Percentiles rank a stretch among this genome's conserved stretches.
These are phyloP conservation scores for Tympanuchus pallidicinctus DNA, from an alignment of 2,113 vertebrate species.

Conservation along the genomic window DNA sequence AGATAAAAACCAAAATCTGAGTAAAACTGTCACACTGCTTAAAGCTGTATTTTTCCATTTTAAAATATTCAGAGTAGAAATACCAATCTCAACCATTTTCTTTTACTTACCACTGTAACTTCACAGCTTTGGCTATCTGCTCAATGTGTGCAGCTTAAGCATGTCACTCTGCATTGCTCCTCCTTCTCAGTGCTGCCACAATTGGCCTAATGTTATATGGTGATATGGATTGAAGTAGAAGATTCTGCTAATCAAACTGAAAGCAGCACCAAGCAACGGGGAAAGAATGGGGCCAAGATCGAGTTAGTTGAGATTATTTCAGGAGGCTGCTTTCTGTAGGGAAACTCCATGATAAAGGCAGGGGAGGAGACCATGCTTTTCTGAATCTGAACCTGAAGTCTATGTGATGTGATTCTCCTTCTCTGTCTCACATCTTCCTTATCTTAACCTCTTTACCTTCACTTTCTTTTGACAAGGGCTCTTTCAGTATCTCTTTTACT, in stretches of 20 bases:
- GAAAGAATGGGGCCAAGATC: background rate
- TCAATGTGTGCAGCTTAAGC: background rate
- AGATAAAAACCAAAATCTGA: background rate
- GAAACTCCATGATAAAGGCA: background rate
- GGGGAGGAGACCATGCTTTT: background rate
- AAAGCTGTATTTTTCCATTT: background rate
- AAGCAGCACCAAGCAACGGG: background rate
- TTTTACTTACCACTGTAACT: background rate
- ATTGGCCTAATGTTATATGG: background rate
- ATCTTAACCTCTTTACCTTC: background rate
- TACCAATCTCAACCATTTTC: background rate
- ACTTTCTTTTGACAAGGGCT: constrained; percentile 8
- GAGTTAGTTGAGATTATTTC: background rate
- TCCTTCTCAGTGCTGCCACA: constrained; percentile 1
- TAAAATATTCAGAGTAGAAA: background rate
- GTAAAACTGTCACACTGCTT: background rate
- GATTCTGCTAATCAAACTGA: background rate
- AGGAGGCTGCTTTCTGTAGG: background rate
- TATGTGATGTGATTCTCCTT: background rate
- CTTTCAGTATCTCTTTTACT: background rate
- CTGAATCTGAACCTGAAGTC: background rate
- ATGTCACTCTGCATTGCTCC: background rate
- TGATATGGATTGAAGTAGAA: background rate
- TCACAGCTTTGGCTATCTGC: background rate
- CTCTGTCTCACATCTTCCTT: background rate